A percentile compares a stretch with the other conserved stretches of the same genome.
phyloP scores from a whole-genome alignment of 2,797 vertebrate genomes.

The Lepus oiostolus region DNA sequence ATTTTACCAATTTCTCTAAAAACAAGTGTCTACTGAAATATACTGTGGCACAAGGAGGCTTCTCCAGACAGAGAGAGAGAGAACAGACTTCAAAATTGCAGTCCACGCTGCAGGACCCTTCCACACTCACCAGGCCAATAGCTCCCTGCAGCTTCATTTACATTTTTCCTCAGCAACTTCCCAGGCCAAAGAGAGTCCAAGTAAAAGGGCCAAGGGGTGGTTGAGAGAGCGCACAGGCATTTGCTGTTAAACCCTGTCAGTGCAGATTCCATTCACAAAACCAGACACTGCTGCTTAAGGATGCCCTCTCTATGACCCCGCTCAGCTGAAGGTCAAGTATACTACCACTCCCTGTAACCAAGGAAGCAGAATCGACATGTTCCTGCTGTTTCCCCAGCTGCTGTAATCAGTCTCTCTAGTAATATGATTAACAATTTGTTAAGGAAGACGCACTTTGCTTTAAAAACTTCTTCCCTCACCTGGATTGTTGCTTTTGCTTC shows the following conservation, averaged over 20 bases:
- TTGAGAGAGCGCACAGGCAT: conserved; percentile 68
- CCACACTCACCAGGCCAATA: conserved; percentile 81
- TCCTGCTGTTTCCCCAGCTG: conserved; percentile 85
- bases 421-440: conserved; percentile 80
- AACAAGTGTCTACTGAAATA: conserved; percentile 66
- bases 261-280: conserved; percentile 78
- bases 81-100: conserved; percentile 41
- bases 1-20: conserved; percentile 47
- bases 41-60: not conserved
- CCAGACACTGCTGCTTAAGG: conserved; percentile 82
- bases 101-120: conserved; percentile 57
- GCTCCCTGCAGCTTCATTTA: conserved; percentile 82
- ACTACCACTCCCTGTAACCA: conserved; percentile 86
- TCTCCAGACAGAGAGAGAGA: conserved; percentile 23
- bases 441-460: conserved; percentile 62
- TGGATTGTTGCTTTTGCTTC: conserved; percentile 53
- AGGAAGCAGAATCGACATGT: conserved; percentile 83
- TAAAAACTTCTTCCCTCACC: conserved; percentile 57
- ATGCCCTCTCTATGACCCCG: conserved; percentile 85
- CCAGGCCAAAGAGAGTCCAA: conserved; percentile 69
- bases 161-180: conserved; percentile 82
- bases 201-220: conserved; percentile 54
- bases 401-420: conserved; percentile 82
- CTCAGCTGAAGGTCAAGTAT: conserved; percentile 87
- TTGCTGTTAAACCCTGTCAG: conserved; percentile 71